Evolutionary conservation across 2,113 vertebrate genomes (phyloP).

Genomic region (Lasiurus cinereus): DNA sequence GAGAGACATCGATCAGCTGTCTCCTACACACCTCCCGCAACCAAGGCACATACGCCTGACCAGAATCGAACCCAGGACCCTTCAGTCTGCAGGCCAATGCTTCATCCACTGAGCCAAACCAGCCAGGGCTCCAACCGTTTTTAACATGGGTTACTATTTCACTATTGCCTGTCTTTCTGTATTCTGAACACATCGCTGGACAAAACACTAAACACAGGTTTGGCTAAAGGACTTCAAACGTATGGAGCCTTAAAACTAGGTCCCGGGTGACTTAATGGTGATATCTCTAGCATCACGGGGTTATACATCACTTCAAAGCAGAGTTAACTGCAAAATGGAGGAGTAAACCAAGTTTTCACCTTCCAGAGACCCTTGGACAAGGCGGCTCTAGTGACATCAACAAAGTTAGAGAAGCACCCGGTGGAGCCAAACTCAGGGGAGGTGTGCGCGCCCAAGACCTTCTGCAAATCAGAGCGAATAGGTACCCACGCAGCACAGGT

Average conservation of each 20-base stretch:
- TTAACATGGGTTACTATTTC: background rate
- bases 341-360: background rate
- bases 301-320: background rate
- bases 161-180: background rate
- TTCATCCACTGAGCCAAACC: too few species aligned
- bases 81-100: too few species aligned
- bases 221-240: background rate
- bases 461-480: background rate
- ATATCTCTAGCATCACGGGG: background rate
- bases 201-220: background rate
- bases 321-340: constrained; percentile 5
- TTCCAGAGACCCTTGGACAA: background rate
- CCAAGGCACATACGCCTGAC: too few species aligned
- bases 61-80: too few species aligned
- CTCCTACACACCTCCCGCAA: too few species aligned
- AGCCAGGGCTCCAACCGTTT: background rate
- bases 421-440: background rate
- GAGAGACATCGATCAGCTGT: too few species aligned
- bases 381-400: background rate
- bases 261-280: background rate
- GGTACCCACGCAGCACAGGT: accelerated
- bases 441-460: background rate
- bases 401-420: background rate
- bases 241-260: background rate
- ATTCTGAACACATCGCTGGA: background rate